Conservation (phyloP, 2,888 invertebrate species). For the Hartigia nigra region DNA sequence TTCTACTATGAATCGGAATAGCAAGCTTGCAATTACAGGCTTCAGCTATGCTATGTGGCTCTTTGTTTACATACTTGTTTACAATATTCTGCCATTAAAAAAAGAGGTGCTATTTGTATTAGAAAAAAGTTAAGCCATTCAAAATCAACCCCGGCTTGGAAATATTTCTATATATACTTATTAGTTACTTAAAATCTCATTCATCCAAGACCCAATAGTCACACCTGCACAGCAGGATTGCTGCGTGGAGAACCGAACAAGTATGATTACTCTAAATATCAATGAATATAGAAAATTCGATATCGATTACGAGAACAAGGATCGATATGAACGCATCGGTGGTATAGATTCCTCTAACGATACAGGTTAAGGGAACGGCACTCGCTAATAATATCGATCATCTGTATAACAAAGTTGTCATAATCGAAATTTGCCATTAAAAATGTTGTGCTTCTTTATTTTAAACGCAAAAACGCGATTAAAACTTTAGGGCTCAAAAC, state of each 20-base stretch:
- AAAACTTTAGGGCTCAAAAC: background rate
- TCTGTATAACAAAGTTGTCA: background rate
- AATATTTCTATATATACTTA: background rate
- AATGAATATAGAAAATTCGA: background rate
- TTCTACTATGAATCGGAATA: background rate
- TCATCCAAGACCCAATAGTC: background rate
- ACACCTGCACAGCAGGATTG: background rate
- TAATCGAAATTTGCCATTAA: background rate
- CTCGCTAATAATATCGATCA: background rate
- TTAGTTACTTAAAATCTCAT: background rate
- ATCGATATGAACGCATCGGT: background rate
- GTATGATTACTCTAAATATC: background rate
- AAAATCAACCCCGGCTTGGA: background rate
- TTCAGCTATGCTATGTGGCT: background rate
- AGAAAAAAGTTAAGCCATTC: background rate
- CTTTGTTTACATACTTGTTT: background rate
- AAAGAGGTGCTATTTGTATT: background rate
- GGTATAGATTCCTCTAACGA: background rate
- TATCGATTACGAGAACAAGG: background rate
- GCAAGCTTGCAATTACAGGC: background rate
- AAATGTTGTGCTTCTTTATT: background rate
- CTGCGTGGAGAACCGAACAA: background rate
- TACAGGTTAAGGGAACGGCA: background rate
- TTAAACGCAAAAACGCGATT: background rate
- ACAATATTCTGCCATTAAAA: background rate